phyloP scores from a whole-genome alignment of 1,140 invertebrate genomes.

The Nephila pilipes region DNA sequence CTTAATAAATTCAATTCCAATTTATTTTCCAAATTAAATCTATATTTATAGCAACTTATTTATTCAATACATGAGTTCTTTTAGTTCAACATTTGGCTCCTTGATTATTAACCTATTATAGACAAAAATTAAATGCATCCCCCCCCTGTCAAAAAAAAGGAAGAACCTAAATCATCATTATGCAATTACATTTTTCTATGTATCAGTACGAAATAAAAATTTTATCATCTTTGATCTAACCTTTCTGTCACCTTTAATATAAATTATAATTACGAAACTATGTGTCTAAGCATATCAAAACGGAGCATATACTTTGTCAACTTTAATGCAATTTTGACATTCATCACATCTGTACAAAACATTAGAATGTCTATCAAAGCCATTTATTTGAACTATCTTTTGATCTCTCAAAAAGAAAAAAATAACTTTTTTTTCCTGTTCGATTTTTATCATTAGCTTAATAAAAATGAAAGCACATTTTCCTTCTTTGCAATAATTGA shows the following conservation, averaged over 20 bases:
- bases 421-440: not conserved
- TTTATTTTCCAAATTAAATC: no score
- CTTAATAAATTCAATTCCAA: no score
- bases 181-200: no score
- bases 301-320: not conserved
- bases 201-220: no score
- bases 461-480: not conserved
- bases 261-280: not conserved
- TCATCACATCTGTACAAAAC: not conserved
- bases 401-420: not conserved
- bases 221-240: no score
- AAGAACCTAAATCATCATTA: no score
- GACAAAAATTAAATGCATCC: no score
- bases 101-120: no score
- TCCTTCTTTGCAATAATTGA: not conserved
- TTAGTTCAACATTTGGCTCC: no score
- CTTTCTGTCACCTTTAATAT: not conserved
- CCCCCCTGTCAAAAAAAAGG: no score
- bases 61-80: no score
- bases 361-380: not conserved
- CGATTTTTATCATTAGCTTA: not conserved
- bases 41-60: no score
- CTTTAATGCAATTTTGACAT: not conserved
- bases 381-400: not conserved
- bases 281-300: not conserved